A percentile compares a stretch with the other conserved stretches of the same genome.
Conservation (phyloP, 1,140 invertebrate genomes). For the Liolophura sinensis region DNA sequence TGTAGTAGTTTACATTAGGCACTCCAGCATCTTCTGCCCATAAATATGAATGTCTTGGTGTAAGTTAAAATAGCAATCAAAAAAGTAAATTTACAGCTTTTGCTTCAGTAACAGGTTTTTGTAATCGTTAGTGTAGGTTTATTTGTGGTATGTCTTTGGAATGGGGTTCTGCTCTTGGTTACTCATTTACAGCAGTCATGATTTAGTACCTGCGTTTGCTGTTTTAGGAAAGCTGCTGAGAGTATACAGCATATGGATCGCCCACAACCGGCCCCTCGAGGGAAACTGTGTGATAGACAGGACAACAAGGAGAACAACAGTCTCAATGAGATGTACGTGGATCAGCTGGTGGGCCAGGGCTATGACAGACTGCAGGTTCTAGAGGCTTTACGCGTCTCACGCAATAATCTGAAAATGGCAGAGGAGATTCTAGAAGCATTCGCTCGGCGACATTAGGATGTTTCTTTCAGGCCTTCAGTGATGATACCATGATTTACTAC, state of each 20-base stretch:
- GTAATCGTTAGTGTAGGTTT: no score
- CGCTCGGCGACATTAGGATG: slow-evolving; percentile 54
- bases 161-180: neutral
- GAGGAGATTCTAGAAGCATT: slow-evolving; percentile 94
- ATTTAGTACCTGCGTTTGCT: neutral
- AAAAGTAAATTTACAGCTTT: no score
- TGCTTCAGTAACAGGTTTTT: no score
- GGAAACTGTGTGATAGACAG: slow-evolving; percentile 42
- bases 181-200: neutral
- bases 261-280: slow-evolving; percentile 30
- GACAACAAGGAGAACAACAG: slow-evolving; percentile 65
- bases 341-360: slow-evolving; percentile 82
- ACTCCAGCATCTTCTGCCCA: no score
- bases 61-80: no score
- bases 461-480: no score
- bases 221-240: slow-evolving; percentile 6
- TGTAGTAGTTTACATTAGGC: no score
- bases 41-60: no score
- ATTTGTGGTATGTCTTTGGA: neutral
- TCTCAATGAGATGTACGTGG: slow-evolving; percentile 88
- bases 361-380: slow-evolving; percentile 88
- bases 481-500: no score
- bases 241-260: slow-evolving; percentile 11
- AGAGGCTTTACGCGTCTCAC: slow-evolving; percentile 84
- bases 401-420: slow-evolving; percentile 92